These are phyloP conservation scores for Magallana gigas DNA, from an alignment of 1,140 invertebrate species.

Conservation along the genomic window DNA sequence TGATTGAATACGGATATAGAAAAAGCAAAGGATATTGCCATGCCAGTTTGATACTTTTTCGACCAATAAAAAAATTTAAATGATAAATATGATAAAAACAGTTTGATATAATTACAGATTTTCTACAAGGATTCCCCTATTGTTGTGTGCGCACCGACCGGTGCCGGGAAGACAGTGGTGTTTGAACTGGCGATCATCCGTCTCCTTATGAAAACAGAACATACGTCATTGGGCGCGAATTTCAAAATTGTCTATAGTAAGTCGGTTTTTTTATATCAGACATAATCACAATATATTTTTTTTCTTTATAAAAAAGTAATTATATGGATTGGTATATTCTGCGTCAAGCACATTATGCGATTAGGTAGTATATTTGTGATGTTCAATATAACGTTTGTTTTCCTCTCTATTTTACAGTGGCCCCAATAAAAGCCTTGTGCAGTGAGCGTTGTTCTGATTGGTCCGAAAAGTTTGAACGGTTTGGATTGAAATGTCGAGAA, in stretches of 20 bases:
- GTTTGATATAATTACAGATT: slow-evolving; percentile 62
- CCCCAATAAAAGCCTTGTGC: slow-evolving; percentile 89
- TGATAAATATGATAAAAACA: no score
- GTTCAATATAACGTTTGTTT: no score
- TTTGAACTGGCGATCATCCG: slow-evolving; percentile 89
- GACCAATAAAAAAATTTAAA: no score
- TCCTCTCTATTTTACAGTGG: slow-evolving; percentile 82
- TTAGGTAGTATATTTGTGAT: no score
- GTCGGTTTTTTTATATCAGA: not conserved
- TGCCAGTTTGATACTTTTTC: no score
- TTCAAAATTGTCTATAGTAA: slow-evolving; percentile 78
- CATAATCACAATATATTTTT: no score
- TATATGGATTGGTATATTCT: no score
- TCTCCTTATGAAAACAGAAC: slow-evolving; percentile 75
- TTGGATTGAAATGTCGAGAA: slow-evolving; percentile 85
- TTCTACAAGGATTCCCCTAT: slow-evolving; percentile 84
- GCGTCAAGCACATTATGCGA: no score
- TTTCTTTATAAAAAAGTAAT: no score
- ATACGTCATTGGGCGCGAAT: slow-evolving; percentile 29
- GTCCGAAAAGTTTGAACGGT: slow-evolving; percentile 84
- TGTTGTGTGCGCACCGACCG: slow-evolving; percentile 88
- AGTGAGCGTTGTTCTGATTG: slow-evolving; percentile 86
- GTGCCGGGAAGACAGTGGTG: slow-evolving; percentile 90
- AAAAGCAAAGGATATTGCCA: no score
- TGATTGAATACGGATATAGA: no score